Percentiles rank a stretch among this genome's conserved stretches.
phyloP scores from a whole-genome alignment of 92 coral and sea anemone species.

The Epizoanthus scotinus region DNA sequence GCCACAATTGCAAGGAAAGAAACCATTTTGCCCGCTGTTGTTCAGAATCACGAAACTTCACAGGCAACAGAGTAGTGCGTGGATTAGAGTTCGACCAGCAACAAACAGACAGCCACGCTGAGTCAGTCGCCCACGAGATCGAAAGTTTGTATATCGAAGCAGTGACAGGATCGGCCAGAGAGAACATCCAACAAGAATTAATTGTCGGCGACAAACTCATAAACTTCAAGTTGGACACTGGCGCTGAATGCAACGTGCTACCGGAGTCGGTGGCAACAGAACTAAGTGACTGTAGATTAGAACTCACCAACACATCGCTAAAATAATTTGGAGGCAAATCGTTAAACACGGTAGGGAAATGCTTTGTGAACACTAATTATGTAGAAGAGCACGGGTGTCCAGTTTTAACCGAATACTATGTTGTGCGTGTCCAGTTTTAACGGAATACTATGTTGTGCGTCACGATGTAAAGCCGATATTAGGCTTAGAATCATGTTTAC shows the following conservation, averaged over 20 bases:
- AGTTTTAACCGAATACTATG: conserved; percentile 39
- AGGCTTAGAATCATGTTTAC: conserved; percentile 50
- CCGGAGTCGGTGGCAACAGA: conserved; percentile 31
- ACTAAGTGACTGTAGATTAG: conserved; percentile 28
- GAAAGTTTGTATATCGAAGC: conserved; percentile 40
- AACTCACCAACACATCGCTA: conserved; percentile 34
- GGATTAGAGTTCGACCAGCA: conserved; percentile 2
- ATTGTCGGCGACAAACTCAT: conserved; percentile 31
- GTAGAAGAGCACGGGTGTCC: conserved; percentile 13
- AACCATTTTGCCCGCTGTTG: conserved; percentile 56
- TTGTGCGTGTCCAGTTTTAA: no score
- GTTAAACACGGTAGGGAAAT: conserved; percentile 45
- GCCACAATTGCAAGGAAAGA: conserved; percentile 44
- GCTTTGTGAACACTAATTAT: conserved; percentile 18
- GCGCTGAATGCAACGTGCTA: conserved; percentile 46
- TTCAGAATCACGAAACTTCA: background rate
- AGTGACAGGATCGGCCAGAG: conserved; percentile 20
- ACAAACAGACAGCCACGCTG: background rate
- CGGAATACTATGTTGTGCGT: conserved; percentile 47
- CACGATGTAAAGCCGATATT: conserved; percentile 51
- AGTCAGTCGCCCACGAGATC: background rate
- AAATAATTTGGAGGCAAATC: conserved; percentile 48
- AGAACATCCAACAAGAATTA: conserved; percentile 42
- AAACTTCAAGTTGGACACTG: conserved; percentile 45
- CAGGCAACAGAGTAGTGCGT: background rate